Conservation (phyloP, 2,113 vertebrate genomes). For the Stigmatopora nigra region DNA sequence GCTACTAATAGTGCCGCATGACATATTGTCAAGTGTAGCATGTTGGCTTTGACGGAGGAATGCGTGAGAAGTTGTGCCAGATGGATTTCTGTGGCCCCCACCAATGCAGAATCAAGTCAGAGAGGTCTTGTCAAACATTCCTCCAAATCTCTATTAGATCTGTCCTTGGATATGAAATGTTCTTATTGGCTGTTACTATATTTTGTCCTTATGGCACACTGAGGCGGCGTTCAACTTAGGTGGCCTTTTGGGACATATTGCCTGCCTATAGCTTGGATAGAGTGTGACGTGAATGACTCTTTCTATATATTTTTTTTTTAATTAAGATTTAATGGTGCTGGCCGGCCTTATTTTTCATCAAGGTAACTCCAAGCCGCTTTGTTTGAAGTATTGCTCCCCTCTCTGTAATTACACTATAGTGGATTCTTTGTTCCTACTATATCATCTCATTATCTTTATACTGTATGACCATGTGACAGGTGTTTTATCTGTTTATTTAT, state of each 20-base stretch:
- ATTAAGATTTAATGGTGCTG: conserved; percentile 33
- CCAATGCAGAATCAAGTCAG: conserved; percentile 10
- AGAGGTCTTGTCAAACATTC: conserved; percentile 16
- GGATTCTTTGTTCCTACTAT: conserved; percentile 40
- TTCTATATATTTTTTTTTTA: conserved; percentile 16
- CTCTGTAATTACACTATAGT: conserved; percentile 52
- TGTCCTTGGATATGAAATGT: not conserved
- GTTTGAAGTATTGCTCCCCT: conserved; percentile 22
- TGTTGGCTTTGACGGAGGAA: conserved; percentile 43
- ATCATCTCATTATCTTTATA: conserved; percentile 42
- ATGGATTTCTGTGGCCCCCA: conserved; percentile 14
- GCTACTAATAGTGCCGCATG: conserved; percentile 20
- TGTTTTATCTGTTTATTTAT: conserved; percentile 21
- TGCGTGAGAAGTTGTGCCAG: conserved; percentile 36
- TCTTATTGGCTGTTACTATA: not conserved
- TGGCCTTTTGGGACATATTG: not conserved
- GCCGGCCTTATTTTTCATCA: conserved; percentile 30
- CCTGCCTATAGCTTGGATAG: not conserved
- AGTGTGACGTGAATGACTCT: not conserved
- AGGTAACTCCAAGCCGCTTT: conserved; percentile 34
- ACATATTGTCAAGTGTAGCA: conserved; percentile 27
- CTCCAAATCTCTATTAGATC: not conserved
- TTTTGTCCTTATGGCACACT: not conserved
- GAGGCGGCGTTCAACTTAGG: not conserved
- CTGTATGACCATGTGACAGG: conserved; percentile 33